These are phyloP conservation scores for Amphimedon queenslandica DNA, from an alignment of 37 sponge, comb jelly and placozoan species.

Conservation along the genomic window DNA sequence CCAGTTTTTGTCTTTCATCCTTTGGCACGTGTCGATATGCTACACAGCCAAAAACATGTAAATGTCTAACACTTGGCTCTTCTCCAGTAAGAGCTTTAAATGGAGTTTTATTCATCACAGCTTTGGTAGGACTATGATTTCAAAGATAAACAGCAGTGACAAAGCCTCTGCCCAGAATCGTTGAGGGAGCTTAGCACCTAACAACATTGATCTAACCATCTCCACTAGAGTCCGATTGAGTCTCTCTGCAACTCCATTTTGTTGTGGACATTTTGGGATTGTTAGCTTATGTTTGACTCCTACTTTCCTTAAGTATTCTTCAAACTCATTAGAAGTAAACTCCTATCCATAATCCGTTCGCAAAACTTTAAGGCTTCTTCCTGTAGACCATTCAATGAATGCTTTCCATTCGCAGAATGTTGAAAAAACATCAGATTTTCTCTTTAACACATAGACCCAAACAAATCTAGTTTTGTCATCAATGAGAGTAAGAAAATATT, in stretches of 20 bases:
- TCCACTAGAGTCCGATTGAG: slow-evolving; percentile 39
- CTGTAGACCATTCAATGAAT: slow-evolving; percentile 1
- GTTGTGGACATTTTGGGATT: slow-evolving; percentile 23
- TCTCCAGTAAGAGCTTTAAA: slow-evolving; percentile 16
- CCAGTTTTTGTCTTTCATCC: slow-evolving; percentile 39
- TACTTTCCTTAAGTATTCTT: slow-evolving; percentile 8
- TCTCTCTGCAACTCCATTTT: slow-evolving; percentile 28
- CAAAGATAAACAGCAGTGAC: slow-evolving; percentile 11
- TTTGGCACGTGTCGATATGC: slow-evolving; percentile 25
- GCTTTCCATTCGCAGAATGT: slow-evolving; percentile 24
- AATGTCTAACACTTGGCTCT: slow-evolving; percentile 18
- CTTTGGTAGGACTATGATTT: slow-evolving; percentile 30
- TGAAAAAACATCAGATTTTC: slow-evolving; percentile 3
- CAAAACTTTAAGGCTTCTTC: slow-evolving; percentile 10
- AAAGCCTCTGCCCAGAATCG: slow-evolving; percentile 25
- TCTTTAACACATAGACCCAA: slow-evolving; percentile 22
- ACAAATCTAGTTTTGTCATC: slow-evolving; percentile 19
- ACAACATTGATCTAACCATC: slow-evolving; percentile 25
- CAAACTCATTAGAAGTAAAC: slow-evolving; percentile 30
- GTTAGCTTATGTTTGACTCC: slow-evolving; percentile 25
- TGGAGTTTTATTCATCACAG: slow-evolving; percentile 12
- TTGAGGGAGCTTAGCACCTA: slow-evolving; percentile 19
- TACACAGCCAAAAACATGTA: slow-evolving; percentile 18
- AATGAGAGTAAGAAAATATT: slow-evolving; percentile 30
- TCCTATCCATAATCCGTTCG: slow-evolving; percentile 24